Base-by-base conservation (phyloP, 2,797 vertebrate genomes). In the Hemitrygon akajei region DNA sequence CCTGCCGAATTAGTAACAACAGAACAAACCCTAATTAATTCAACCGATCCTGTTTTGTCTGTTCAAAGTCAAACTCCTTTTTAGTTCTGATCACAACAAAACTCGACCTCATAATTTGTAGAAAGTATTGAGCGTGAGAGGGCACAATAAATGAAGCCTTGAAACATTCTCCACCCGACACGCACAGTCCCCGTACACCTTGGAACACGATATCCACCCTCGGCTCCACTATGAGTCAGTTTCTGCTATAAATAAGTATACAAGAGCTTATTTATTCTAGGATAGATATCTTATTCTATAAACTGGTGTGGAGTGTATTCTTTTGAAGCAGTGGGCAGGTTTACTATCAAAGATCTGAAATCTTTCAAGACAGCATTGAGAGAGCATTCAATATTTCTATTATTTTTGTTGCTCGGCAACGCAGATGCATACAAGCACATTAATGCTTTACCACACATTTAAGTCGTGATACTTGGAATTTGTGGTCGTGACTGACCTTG, bases 321-420 rank as follows among this genome's bases (percentile, higher is more conserved):
- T 69, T n/a, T 37, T 20, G 18, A 69, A 18, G 60, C n/a, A 27
- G 18, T 66, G 22, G 18, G 20, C 22, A 69, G 60, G 18, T 22
- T 37, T 37, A 37, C 7, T 69, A n/a, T 20, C 6, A 69, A 69
- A 34, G 66, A 37, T 37, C n/a, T 69, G n/a, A 20, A 37, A 89
- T 69, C 86, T 89, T 89, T 16, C 34, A 89, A 69, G 60, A 37
- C n/a, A 37, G 16, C 86, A 89, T 14, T 69, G 86, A 89, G 66
- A 69, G 86, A 89, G n/a, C n/a, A 3, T 37, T 89, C 60, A 69
- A 69, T 37, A 69, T 89, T 69, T 63, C 18, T 34, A 89, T n/a
- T 22, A 69, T 89, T 89, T 89, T 69, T 63, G 86, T 89, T 25
- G 86, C 86, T 63, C 89, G 63, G 86, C 86, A 89, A 89, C 86